Base-by-base conservation (phyloP, 1,140 invertebrate species). In the Muscidifurax raptorellus region DNA sequence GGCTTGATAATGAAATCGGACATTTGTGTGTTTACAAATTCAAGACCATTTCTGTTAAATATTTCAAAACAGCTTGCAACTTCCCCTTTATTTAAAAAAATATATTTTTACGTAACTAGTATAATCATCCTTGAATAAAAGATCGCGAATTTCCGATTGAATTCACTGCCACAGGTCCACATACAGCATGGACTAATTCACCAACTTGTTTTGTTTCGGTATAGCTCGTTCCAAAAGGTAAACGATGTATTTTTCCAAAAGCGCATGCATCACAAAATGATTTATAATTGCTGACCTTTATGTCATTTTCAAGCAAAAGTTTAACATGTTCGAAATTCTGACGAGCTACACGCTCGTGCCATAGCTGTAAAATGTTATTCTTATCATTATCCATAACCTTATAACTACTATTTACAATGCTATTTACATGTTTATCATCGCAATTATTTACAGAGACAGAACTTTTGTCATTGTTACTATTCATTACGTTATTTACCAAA, bases 331-430 rank as follows among this genome's bases (percentile, higher is more conserved):
- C 47, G 9, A 90, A 87, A 86, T 92, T 93, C 84, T 93, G 90
- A 87, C 93, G 91, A 6, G 89, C 91, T 36, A 93, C 76, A 67
- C 86, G 88, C 87, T 91, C 72, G 85, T 93, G 91, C 91, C 92
- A 93, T 64, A 88, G 81, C 64, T 89, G 67, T 22, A 77, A 69
- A 47, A n/a, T n/a, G n/a, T 47, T 47, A 47, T 12, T 12, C 15
- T 47, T 47, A 40, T 47, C 13, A n/a, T n/a, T n/a, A n/a, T n/a
- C n/a, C n/a, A n/a, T n/a, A n/a, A n/a, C n/a, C n/a, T n/a, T n/a
- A n/a, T n/a, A n/a, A n/a, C n/a, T n/a, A n/a, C n/a, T n/a, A n/a
- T n/a, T n/a, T n/a, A n/a, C n/a, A n/a, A n/a, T n/a, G n/a, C n/a
- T n/a, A n/a, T n/a, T n/a, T n/a, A n/a, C n/a, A n/a, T n/a, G n/a